These are phyloP conservation scores for Neoseiulus cucumeris DNA, from an alignment of 1,140 invertebrate species.

Conservation along the genomic window DNA sequence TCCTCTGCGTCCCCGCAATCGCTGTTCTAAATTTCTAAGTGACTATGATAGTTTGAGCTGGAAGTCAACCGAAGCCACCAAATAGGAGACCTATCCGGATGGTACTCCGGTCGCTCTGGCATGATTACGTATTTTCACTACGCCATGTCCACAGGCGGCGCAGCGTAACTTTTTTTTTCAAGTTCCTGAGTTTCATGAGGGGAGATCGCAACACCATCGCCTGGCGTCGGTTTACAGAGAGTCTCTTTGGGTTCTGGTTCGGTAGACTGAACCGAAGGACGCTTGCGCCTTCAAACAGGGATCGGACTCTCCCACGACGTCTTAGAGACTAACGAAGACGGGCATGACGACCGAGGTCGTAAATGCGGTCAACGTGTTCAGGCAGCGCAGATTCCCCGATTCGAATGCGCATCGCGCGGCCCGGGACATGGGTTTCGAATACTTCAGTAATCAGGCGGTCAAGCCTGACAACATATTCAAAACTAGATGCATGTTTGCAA, in stretches of 20 bases:
- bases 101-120: too few species aligned
- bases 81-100: too few species aligned
- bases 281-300: neutral
- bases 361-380: conserved; percentile 1
- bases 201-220: too few species aligned
- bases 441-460: conserved; percentile 5
- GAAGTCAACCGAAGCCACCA: too few species aligned
- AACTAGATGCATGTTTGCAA: neutral
- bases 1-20: too few species aligned
- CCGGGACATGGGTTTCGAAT: conserved; percentile 11
- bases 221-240: neutral
- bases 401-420: conserved; percentile 9
- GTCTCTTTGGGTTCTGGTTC: neutral
- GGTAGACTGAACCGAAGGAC: neutral
- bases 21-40: too few species aligned
- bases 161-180: neutral
- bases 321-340: neutral
- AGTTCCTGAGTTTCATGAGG: too few species aligned
- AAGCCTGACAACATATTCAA: conserved; percentile 9
- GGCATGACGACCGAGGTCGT: too few species aligned
- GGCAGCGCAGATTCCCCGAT: neutral
- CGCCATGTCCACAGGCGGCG: conserved; percentile 10
- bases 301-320: neutral
- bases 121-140: neutral
- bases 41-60: too few species aligned